Base-by-base conservation (phyloP, 2,888 invertebrate genomes). In the Agrotis clavis region DNA sequence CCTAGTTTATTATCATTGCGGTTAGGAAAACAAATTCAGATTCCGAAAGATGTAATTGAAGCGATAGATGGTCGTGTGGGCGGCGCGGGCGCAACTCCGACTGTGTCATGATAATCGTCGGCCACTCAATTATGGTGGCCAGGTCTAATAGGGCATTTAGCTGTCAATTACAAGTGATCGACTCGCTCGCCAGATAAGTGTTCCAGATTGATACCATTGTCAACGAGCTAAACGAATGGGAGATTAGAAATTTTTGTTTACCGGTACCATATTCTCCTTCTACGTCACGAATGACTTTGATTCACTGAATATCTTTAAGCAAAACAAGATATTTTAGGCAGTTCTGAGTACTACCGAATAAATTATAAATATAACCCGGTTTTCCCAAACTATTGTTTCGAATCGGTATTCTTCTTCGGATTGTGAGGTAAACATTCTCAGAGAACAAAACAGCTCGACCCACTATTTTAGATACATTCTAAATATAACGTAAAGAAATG, bases 111-210 rank as follows among this genome's bases (percentile, higher is more conserved):
- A 65, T 74, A 61, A 87, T 88, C 87, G 85, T 79, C 85, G 84
- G 83, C 87, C 89, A 88, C 89, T 91, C 91, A 90, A 93, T 93
- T 90, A 91, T 88, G 86, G 86, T 84, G 82, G 84, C 80, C 88
- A 84, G 84, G 83, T 88, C 87, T 93, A 93, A 93, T 92, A 91
- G 88, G 90, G 87, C 90, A 91, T 94, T 93, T 94, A 92, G 87
- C 91, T 94, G 94, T 93, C 94, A 94, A 93, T 94, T 94, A 93
- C 86, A 85, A 89, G 87, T 82, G 86, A 88, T 86, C 87, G 88
- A 86, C 82, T 77, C 80, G 79, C 73, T 72, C 79, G 79, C 70
- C 67, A 82, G 90, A 87, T 85, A 85, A 86, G 70, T 83, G 74
- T 56, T 75, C 70, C 70, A 80, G 83, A 87, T 87, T 81, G 84